These are phyloP conservation scores for Tetraneura akinire DNA, from an alignment of 1,140 invertebrate genomes.

Conservation along the genomic window DNA sequence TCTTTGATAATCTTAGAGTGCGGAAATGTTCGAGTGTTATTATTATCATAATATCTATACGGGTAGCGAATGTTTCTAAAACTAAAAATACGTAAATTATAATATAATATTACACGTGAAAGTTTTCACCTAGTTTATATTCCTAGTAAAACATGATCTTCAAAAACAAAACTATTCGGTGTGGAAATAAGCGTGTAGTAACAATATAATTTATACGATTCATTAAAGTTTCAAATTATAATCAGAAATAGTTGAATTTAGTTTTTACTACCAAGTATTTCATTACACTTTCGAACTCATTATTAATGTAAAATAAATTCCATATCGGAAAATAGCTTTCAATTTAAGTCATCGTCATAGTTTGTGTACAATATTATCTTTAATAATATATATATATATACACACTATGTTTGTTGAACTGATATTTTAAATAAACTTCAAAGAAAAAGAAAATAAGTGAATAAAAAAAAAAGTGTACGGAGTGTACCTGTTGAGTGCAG, in stretches of 20 bases:
- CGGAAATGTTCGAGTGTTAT: too few species aligned
- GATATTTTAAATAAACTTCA: not conserved
- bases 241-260: not conserved
- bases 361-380: not conserved
- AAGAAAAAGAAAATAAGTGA: not conserved
- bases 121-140: not conserved
- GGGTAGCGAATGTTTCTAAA: not conserved
- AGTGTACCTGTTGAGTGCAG: conserved; percentile 10
- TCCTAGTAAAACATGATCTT: not conserved
- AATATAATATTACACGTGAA: not conserved
- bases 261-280: not conserved
- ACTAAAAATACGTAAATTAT: not conserved
- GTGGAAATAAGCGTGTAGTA: not conserved
- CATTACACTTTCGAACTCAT: not conserved
- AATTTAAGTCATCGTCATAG: not conserved
- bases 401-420: not conserved
- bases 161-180: not conserved
- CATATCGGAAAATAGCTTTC: not conserved
- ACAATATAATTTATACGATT: too few species aligned
- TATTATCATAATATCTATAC: too few species aligned
- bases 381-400: too few species aligned
- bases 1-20: too few species aligned
- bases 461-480: not conserved
- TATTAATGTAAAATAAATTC: not conserved
- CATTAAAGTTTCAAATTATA: not conserved